Evolutionary conservation across 1,140 invertebrate species (phyloP), one percentile per base, ranked within the genome.

Genomic region (Palaemon carinicauda): DNA sequence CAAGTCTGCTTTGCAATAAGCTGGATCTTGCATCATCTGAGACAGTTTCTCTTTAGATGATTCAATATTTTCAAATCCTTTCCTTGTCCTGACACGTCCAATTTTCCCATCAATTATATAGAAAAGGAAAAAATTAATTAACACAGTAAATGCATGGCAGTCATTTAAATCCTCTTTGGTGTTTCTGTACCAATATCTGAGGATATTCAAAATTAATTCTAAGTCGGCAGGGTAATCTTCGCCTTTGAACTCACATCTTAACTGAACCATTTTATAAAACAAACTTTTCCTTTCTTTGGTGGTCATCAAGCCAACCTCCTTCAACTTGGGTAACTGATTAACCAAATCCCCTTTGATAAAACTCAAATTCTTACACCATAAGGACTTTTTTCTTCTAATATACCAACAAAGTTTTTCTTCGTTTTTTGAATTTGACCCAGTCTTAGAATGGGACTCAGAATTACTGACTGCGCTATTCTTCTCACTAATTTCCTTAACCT

Each of bases 31-130:
- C 73, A 27, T 17, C 17, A 80, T 17, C 7, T 31, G n/a, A 3
- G 56, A 27, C 19, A 86, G 21, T 33, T 71, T 71, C 19, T 9
- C 65, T 41, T 80, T 33, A 17, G 50, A 80, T 7, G 17, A 54
- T 27, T 80, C 77, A 15, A 54, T 27, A 29, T 80, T 78, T 54
- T 80, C 77, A 86, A 80, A 80, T 31, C 12, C 52, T 73, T 86
- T 86, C 77, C 69, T 54, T 3, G 84, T 80, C 41, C 84, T 80
- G 4, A 80, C 74, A 19, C 84, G 78, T 31, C 84, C 84, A 73
- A 80, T 80, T 53, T 80, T 86, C n/a, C 77, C 51, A 56, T 86
- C 84, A 24, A 86, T 86, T 14, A 80, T 80, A 24, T 80, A 80
- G 27, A 31, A 86, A 77, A 80, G 78, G 19, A 86, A 80, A n/a